Conservation (phyloP, 1,140 invertebrate genomes). For the Achroia grisella region DNA sequence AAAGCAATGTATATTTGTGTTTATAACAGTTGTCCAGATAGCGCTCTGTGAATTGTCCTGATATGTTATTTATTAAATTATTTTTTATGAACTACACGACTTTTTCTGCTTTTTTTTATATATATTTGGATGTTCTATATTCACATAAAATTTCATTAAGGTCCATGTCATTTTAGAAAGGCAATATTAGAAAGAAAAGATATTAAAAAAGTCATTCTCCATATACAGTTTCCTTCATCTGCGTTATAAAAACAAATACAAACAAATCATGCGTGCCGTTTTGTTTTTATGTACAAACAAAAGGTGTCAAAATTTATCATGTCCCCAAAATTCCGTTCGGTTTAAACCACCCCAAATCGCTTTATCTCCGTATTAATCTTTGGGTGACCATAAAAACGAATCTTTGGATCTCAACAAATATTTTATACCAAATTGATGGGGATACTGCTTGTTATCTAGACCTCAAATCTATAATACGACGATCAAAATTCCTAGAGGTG, state of each 20-base stretch:
- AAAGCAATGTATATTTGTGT: too few relatives aligned
- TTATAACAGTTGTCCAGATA: too few relatives aligned
- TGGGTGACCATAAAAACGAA: constrained; percentile 66
- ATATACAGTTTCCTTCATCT: too few relatives aligned
- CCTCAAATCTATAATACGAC: constrained; percentile 44
- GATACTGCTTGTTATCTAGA: constrained; percentile 50
- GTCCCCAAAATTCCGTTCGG: constrained; percentile 43
- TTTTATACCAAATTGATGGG: constrained; percentile 70
- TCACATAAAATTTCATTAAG: too few relatives aligned
- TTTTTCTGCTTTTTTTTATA: too few relatives aligned
- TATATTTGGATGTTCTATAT: too few relatives aligned
- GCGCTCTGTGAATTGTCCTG: too few relatives aligned
- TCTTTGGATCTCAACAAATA: constrained; percentile 66
- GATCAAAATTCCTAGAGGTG: constrained; percentile 71
- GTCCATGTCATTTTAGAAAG: too few relatives aligned
- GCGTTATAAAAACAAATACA: constrained; percentile 1
- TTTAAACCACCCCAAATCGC: constrained; percentile 52
- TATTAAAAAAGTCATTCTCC: too few relatives aligned
- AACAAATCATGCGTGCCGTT: constrained; percentile 11
- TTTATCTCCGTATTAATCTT: constrained; percentile 69
- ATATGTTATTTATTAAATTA: too few relatives aligned
- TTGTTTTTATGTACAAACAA: constrained; percentile 21
- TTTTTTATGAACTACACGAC: too few relatives aligned
- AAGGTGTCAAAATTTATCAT: constrained; percentile 66
- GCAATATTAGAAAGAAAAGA: too few relatives aligned